A percentile compares a stretch with the other conserved stretches of the same genome.
phyloP scores from a whole-genome alignment of 2,888 invertebrate species.

The Nephrotoma guestfalica region DNA sequence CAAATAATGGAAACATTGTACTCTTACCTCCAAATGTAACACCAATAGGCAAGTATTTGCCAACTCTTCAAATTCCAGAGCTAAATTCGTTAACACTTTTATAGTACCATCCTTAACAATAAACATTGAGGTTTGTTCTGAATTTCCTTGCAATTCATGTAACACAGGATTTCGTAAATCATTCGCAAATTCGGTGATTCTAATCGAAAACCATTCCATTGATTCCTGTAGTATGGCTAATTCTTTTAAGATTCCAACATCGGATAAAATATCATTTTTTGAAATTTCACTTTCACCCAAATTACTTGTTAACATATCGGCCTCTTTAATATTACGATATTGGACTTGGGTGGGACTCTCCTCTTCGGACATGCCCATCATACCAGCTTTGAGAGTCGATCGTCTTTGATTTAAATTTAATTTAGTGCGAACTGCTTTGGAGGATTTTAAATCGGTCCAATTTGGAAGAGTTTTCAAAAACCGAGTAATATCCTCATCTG shows the following conservation, averaged over 20 bases:
- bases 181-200: constrained; percentile 44
- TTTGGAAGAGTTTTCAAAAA: constrained; percentile 79
- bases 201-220: constrained; percentile 70
- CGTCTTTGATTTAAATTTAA: not conserved
- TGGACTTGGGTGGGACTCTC: constrained; percentile 68
- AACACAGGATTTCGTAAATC: constrained; percentile 39
- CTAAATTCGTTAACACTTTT: constrained; percentile 52
- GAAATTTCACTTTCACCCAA: constrained; percentile 76
- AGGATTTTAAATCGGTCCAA: constrained; percentile 49
- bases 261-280: constrained; percentile 72
- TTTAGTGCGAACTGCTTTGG: constrained; percentile 21
- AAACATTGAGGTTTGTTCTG: constrained; percentile 13
- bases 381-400: not conserved
- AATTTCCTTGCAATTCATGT: constrained; percentile 18
- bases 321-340: constrained; percentile 70
- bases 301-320: constrained; percentile 84
- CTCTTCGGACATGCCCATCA: constrained; percentile 39
- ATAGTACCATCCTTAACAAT: constrained; percentile 42
- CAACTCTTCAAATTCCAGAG: constrained; percentile 72
- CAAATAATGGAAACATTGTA: constrained; percentile 91
- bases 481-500: constrained; percentile 87
- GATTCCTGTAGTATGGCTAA: constrained; percentile 85
- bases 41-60: constrained; percentile 83
- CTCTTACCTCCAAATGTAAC: constrained; percentile 84
- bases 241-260: constrained; percentile 66